Conservation (phyloP, 2,888 invertebrate genomes). For the Tipula vernalis region DNA sequence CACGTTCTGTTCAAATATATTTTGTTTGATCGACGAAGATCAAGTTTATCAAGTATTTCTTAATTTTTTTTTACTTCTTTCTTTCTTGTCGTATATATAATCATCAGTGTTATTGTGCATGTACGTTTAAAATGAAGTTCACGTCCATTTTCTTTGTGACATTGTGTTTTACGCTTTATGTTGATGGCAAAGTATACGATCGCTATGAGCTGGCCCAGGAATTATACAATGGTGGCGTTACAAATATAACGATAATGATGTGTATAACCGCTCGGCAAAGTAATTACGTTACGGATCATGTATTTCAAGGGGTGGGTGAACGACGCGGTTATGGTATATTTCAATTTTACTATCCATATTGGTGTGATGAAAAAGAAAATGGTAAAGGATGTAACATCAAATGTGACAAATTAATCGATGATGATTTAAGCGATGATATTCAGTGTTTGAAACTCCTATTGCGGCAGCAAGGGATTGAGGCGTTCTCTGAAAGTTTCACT, state of each 20-base stretch:
- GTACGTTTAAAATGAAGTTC: background rate
- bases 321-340: background rate
- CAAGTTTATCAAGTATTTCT: no score
- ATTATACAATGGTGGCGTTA: background rate
- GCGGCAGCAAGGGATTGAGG: background rate
- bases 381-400: background rate
- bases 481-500: background rate
- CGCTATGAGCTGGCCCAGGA: background rate
- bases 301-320: background rate
- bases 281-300: background rate
- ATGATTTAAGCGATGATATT: background rate
- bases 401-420: background rate
- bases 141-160: background rate
- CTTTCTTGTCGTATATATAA: no score
- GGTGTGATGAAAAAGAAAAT: background rate
- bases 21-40: no score
- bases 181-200: background rate
- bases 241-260: background rate
- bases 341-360: background rate
- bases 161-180: background rate
- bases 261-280: background rate
- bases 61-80: no score
- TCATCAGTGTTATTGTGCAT: background rate
- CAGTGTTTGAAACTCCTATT: background rate
- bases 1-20: no score